A percentile compares a stretch with the other conserved stretches of the same genome.
These are phyloP conservation scores for Ips typographus DNA, from an alignment of 1,140 invertebrate genomes.

Conservation along the genomic window DNA sequence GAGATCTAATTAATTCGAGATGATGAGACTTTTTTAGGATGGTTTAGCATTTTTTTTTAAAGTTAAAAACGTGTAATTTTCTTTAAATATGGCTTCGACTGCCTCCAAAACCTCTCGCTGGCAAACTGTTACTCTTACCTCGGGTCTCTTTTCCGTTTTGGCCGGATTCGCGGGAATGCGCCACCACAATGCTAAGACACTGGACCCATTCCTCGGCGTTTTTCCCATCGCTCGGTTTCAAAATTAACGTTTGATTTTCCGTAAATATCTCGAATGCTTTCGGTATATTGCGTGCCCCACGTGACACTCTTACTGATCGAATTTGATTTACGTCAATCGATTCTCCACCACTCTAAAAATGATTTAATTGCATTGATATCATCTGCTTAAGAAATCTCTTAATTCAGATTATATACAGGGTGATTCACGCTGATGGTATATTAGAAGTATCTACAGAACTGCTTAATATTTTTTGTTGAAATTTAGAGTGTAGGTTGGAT, in stretches of 20 bases:
- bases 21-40: too few species aligned
- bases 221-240: conserved; percentile 92
- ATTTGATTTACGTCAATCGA: conserved; percentile 89
- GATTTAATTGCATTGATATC: neutral
- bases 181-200: conserved; percentile 84
- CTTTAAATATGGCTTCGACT: conserved; percentile 41
- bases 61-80: too few species aligned
- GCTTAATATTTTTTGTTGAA: too few species aligned
- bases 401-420: too few species aligned
- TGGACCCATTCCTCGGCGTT: conserved; percentile 94
- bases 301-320: conserved; percentile 84
- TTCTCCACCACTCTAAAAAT: conserved; percentile 65
- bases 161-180: conserved; percentile 72
- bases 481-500: too few species aligned
- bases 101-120: conserved; percentile 59
- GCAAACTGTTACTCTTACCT: conserved; percentile 67
- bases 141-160: conserved; percentile 45
- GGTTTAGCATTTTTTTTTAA: too few species aligned
- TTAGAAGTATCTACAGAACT: too few species aligned
- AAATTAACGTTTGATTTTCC: conserved; percentile 84
- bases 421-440: too few species aligned
- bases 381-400: neutral
- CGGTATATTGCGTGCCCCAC: conserved; percentile 84
- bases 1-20: too few species aligned
- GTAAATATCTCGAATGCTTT: conserved; percentile 97